These are phyloP conservation scores for Rugalucina vietnamica DNA, from an alignment of 2,888 invertebrate species.

Conservation along the genomic window DNA sequence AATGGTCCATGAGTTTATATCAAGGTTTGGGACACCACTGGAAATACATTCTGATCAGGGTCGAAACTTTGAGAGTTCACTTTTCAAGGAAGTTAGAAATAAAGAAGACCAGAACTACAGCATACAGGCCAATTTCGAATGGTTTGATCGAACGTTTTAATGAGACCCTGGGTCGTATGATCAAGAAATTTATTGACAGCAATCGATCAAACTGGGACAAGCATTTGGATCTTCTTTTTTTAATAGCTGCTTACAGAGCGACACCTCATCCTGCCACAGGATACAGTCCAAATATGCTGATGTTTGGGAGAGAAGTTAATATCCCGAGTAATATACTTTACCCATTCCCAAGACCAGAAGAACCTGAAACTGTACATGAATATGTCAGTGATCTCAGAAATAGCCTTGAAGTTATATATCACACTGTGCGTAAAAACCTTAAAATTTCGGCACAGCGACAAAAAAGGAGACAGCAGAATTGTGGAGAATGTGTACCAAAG, in stretches of 20 bases:
- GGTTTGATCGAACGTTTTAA: slow-evolving; percentile 37
- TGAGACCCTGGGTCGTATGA: background rate
- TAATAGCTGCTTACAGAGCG: background rate
- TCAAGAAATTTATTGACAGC: background rate
- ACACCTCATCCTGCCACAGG: slow-evolving; percentile 1
- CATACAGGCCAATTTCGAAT: slow-evolving; percentile 44
- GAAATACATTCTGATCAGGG: slow-evolving; percentile 4
- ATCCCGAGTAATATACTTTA: background rate
- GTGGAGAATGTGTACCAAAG: background rate
- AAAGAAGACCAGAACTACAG: slow-evolving; percentile 44
- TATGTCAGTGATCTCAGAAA: slow-evolving; percentile 1
- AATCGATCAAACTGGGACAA: slow-evolving; percentile 20
- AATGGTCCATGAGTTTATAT: slow-evolving; percentile 24
- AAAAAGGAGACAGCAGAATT: no score
- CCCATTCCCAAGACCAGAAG: background rate
- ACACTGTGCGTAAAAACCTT: background rate
- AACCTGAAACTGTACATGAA: background rate
- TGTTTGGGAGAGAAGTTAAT: slow-evolving; percentile 10
- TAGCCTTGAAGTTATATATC: background rate
- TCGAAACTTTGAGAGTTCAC: background rate
- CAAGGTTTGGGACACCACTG: slow-evolving; percentile 16
- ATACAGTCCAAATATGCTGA: slow-evolving; percentile 4
- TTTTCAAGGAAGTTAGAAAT: slow-evolving; percentile 36
- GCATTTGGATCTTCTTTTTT: background rate
- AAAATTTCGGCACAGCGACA: background rate